A percentile compares a stretch with the other conserved stretches of the same genome.
Conservation (phyloP, 2,113 vertebrate genomes). For the Accipiter virgatus region DNA sequence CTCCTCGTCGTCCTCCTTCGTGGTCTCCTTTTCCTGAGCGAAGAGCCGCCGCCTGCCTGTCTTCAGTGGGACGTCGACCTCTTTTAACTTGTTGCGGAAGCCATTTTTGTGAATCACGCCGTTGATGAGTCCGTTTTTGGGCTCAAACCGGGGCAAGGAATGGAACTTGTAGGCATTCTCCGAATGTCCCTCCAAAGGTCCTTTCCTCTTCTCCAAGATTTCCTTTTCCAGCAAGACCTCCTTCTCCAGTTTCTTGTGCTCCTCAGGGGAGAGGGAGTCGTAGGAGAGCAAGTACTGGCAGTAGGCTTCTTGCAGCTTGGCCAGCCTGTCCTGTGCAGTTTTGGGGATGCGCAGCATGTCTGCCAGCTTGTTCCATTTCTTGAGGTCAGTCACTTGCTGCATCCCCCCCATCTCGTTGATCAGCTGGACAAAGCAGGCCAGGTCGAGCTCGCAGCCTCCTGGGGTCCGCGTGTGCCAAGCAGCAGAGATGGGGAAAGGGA, state of each 20-base stretch:
- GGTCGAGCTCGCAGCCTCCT: slow-evolving; percentile 98
- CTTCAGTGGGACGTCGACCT: slow-evolving; percentile 87
- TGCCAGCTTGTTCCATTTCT: slow-evolving; percentile 98
- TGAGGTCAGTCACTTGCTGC: slow-evolving; percentile 99
- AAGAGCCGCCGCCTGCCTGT: slow-evolving; percentile 94
- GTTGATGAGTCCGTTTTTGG: slow-evolving; percentile 86
- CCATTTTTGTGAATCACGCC: slow-evolving; percentile 84
- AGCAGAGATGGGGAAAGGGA: slow-evolving; percentile 18
- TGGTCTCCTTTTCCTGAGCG: slow-evolving; percentile 95
- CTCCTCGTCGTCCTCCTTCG: slow-evolving; percentile 85
- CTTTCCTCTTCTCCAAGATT: slow-evolving; percentile 88
- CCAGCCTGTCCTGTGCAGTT: slow-evolving; percentile 97
- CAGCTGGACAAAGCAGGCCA: slow-evolving; percentile 97
- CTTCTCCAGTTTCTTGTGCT: slow-evolving; percentile 87
- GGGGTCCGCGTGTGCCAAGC: background rate
- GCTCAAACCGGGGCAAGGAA: slow-evolving; percentile 92
- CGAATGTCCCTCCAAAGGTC: slow-evolving; percentile 91
- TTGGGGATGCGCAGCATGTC: slow-evolving; percentile 95
- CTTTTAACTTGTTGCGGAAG: slow-evolving; percentile 90
- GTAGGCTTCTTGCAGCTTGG: slow-evolving; percentile 98
- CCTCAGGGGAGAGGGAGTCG: slow-evolving; percentile 88
- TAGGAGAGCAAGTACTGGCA: slow-evolving; percentile 99
- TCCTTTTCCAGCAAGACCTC: slow-evolving; percentile 96
- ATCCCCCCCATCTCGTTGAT: slow-evolving; percentile 99
- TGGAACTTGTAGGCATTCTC: slow-evolving; percentile 84